These are phyloP conservation scores for Gymnobelideus leadbeateri DNA, from an alignment of 2,113 vertebrate genomes.

Conservation along the genomic window DNA sequence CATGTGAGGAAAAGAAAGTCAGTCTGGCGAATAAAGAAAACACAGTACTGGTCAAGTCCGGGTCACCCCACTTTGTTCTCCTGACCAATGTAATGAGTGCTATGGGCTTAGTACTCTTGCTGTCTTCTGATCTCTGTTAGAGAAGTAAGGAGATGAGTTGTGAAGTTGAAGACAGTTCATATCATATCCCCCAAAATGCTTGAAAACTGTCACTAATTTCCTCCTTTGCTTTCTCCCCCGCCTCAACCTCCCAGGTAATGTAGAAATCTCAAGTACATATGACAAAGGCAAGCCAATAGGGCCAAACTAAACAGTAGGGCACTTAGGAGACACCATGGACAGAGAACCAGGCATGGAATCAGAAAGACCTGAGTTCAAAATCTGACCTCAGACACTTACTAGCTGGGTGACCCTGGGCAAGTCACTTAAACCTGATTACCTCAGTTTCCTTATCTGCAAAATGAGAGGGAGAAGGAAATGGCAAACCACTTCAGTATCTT, in stretches of 20 bases:
- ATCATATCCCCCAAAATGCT: background rate
- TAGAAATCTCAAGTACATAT: background rate
- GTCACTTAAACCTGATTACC: background rate
- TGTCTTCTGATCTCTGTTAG: background rate
- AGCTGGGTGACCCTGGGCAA: background rate
- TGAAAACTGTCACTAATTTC: background rate
- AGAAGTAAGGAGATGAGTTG: background rate
- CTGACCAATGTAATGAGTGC: background rate
- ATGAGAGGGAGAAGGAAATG: no score
- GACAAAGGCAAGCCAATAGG: background rate
- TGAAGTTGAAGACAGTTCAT: background rate
- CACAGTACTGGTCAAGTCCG: background rate
- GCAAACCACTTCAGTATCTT: no score
- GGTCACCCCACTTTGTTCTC: background rate
- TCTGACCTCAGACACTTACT: background rate
- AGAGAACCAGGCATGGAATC: background rate
- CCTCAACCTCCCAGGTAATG: background rate
- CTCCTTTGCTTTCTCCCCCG: background rate
- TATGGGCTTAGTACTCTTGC: background rate
- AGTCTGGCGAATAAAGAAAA: background rate
- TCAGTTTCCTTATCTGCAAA: no score
- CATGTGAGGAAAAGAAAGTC: background rate
- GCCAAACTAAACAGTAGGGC: background rate
- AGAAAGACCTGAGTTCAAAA: background rate
- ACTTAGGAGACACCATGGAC: background rate